Percentiles rank a stretch among this genome's conserved stretches.
Conservation (phyloP, 2,797 vertebrate genomes). For the Chaetophractus vellerosus region DNA sequence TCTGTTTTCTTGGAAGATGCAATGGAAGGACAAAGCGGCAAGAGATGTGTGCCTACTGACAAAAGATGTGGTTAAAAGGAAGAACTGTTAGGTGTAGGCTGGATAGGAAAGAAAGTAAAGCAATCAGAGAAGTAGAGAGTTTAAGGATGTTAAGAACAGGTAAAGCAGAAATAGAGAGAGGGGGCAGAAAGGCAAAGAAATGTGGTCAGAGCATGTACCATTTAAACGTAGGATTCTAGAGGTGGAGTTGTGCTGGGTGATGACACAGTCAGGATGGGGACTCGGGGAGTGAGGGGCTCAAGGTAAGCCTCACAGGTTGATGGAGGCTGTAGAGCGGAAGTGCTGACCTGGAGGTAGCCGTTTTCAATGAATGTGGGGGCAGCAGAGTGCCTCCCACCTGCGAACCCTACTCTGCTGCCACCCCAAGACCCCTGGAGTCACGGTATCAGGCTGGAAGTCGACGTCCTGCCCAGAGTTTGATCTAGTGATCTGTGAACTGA, state of each 20-base stretch:
- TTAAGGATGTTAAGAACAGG: rapidly evolving
- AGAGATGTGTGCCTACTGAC: too few species aligned
- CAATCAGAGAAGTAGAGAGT: not conserved
- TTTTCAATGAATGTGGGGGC: not conserved
- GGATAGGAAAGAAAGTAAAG: not conserved
- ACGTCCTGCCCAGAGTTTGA: not conserved
- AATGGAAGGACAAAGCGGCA: not conserved
- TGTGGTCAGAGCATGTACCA: not conserved
- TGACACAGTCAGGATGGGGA: rapidly evolving
- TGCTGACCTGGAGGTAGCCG: not conserved
- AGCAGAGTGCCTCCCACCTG: rapidly evolving
- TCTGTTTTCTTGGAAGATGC: not conserved
- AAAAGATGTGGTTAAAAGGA: not conserved
- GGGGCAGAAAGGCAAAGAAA: too few species aligned
- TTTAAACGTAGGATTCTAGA: not conserved
- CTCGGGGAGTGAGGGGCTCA: rapidly evolving
- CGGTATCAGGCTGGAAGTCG: too few species aligned
- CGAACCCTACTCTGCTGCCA: too few species aligned
- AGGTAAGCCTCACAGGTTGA: rapidly evolving
- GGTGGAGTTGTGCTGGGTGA: rapidly evolving
- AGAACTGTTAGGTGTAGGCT: rapidly evolving
- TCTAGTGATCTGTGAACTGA: too few species aligned
- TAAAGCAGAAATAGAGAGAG: not conserved
- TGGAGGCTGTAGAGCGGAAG: not conserved
- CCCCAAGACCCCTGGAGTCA: rapidly evolving